Conservation (phyloP, 2,113 vertebrate genomes). For the Antechinus flavipes region DNA sequence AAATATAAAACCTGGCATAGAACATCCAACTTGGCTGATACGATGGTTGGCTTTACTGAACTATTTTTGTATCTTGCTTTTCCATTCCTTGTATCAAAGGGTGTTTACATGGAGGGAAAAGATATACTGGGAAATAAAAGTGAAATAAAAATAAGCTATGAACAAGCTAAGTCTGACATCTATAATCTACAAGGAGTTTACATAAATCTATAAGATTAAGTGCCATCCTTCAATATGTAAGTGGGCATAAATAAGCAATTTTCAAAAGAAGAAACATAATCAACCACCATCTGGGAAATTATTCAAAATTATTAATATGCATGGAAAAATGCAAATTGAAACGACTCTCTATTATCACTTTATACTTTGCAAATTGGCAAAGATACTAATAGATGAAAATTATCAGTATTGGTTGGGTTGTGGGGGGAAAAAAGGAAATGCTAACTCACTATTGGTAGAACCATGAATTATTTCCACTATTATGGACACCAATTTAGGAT, state of each 20-base stretch:
- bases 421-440: not conserved
- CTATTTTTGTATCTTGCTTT: not conserved
- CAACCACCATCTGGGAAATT: not conserved
- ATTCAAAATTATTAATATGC: not conserved
- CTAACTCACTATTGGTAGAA: not conserved
- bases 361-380: not conserved
- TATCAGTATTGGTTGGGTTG: not conserved
- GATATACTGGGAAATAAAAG: not conserved
- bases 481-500: not conserved
- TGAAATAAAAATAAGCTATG: not conserved
- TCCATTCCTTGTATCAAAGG: not conserved
- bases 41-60: not conserved
- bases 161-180: not conserved
- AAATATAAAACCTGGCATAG: not conserved
- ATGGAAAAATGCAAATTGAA: not conserved
- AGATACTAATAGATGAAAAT: not conserved
- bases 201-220: not conserved
- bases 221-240: not conserved
- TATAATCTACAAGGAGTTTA: not conserved
- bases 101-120: not conserved
- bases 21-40: not conserved
- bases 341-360: not conserved
- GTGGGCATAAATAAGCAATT: not conserved
- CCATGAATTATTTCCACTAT: not conserved
- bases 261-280: conserved; percentile 1